Evolutionary conservation across 1,140 invertebrate genomes (phyloP), one percentile per base, ranked within the genome.

Genomic region (Trissolcus basalis): DNA sequence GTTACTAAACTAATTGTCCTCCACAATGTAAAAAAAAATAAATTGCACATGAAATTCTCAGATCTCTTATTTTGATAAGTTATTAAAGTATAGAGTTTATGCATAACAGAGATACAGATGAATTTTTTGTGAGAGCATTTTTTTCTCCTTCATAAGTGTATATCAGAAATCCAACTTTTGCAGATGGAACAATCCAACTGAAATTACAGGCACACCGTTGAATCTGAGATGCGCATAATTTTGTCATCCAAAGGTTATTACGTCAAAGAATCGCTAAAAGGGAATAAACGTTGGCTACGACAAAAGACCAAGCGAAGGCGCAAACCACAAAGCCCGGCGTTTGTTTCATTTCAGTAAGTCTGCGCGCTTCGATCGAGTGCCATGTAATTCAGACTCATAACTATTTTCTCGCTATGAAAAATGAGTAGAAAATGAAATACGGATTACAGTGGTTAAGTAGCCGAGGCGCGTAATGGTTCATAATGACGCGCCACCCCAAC

Each of bases 361-460:
- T 67, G 77, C 75, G 69, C 54, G 48, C 70, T 67, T 27, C 19
- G 47, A 54, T 63, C 64, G 55, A 67, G 79, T 73, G 77, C 73
- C 65, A 63, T 84, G 73, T 82, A 81, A 84, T 84, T 81, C 77
- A 64, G 45, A 48, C 60, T 69, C 55, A 70, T 81, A 82, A 84
- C 81, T 79, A 78, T 81, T 82, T 80, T 71, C 54, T 75, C 53
- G 64, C 41, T 15, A 69, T 54, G 49, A 82, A 83, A 83, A 85
- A 81, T 80, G 56, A 61, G 50, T 59, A 80, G 82, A 83, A 83
- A 85, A 85, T 85, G 81, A 84, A 85, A 82, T 83, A 83, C 78
- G 82, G 82, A 85, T 84, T 83, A 84, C 82, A 83, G 84, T 85
- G 84, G 77, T 85, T 84, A 77, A 77, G 71, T 67, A 78, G 78